phyloP scores from a whole-genome alignment of 37 sponge, comb jelly and placozoan species.

The Chondrilla cf. caribensis region DNA sequence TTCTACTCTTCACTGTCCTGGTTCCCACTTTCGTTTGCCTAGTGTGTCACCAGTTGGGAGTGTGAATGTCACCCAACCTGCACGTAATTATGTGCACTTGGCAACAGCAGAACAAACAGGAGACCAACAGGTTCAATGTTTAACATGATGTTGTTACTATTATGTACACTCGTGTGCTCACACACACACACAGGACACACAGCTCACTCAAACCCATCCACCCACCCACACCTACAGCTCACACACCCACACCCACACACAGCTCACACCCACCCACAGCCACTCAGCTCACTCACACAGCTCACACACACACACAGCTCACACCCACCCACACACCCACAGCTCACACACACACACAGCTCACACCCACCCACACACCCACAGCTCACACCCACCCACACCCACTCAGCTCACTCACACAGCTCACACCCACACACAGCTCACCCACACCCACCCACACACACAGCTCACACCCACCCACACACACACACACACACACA shows the following conservation, averaged over 20 bases:
- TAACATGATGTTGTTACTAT: too few relatives aligned
- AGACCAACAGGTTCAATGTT: too few relatives aligned
- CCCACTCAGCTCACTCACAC: too few relatives aligned
- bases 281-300: not conserved
- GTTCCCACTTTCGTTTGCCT: too few relatives aligned
- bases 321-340: not conserved
- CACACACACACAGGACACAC: constrained; percentile 3
- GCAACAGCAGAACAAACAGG: too few relatives aligned
- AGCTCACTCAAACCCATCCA: too few relatives aligned
- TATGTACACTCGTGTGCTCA: not conserved
- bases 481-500: constrained; percentile 21
- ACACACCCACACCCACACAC: constrained; percentile 6
- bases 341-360: not conserved
- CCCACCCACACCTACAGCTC: not conserved
- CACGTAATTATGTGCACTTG: too few relatives aligned
- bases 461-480: constrained; percentile 12
- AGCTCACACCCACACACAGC: not conserved
- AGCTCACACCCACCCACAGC: not conserved
- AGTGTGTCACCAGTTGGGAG: too few relatives aligned
- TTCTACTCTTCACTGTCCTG: too few relatives aligned
- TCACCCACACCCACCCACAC: not conserved
- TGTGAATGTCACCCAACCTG: too few relatives aligned
- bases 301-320: not conserved
- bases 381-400: too few relatives aligned
- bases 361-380: constrained; percentile 10